Percentiles rank a stretch among this genome's conserved stretches.
Conservation (phyloP, 1,140 invertebrate species). For the Drosophila kohkoa region DNA sequence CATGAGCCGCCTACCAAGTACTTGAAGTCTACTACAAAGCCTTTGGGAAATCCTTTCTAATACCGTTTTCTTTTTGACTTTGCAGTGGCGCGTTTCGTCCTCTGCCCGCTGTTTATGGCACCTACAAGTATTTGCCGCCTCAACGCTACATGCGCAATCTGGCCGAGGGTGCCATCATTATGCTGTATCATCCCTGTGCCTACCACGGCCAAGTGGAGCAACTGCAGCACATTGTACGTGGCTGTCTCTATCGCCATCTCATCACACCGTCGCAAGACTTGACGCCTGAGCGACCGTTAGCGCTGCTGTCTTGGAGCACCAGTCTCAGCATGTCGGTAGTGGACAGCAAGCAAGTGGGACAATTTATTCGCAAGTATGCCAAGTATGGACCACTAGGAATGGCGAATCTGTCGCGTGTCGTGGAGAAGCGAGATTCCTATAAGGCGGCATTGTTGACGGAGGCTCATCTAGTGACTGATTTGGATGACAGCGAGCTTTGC, state of each 20-base stretch:
- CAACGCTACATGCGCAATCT: slow-evolving; percentile 95
- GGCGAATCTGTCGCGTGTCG: slow-evolving; percentile 86
- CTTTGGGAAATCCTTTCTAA: background rate
- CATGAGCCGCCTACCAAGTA: slow-evolving; percentile 88
- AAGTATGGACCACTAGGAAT: slow-evolving; percentile 87
- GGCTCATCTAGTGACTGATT: slow-evolving; percentile 86
- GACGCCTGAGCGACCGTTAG: slow-evolving; percentile 89
- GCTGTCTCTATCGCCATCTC: slow-evolving; percentile 92
- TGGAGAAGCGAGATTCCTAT: slow-evolving; percentile 88
- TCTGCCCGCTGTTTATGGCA: slow-evolving; percentile 93
- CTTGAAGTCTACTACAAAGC: slow-evolving; percentile 26
- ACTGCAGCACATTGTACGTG: slow-evolving; percentile 88
- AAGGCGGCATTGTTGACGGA: slow-evolving; percentile 86
- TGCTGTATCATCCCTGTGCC: slow-evolving; percentile 96
- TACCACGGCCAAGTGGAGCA: slow-evolving; percentile 88
- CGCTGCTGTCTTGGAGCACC: slow-evolving; percentile 91
- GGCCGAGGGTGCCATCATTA: slow-evolving; percentile 94
- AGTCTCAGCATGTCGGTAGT: slow-evolving; percentile 90
- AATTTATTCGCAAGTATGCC: slow-evolving; percentile 89
- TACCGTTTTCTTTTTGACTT: slow-evolving; percentile 29
- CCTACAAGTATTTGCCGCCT: slow-evolving; percentile 92
- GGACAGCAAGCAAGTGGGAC: slow-evolving; percentile 86
- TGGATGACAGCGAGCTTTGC: slow-evolving; percentile 86
- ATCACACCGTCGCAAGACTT: slow-evolving; percentile 91
- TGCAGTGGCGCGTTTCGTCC: slow-evolving; percentile 92